Conservation (phyloP, 2,888 invertebrate genomes). For the Ariolimax columbianus region DNA sequence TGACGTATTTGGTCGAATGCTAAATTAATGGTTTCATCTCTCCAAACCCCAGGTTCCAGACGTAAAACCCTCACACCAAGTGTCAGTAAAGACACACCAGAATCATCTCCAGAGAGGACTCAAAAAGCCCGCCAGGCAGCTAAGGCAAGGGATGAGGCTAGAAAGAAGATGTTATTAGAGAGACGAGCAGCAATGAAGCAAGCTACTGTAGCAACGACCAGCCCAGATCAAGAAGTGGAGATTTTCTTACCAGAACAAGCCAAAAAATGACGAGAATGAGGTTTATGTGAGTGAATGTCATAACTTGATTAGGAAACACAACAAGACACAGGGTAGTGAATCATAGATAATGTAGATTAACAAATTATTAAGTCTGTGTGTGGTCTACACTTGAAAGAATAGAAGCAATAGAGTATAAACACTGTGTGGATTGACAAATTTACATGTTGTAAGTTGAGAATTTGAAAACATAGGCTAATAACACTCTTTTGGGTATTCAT, state of each 20-base stretch:
- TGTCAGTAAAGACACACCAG: conserved; percentile 69
- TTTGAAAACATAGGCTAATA: too few relatives aligned
- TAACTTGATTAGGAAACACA: too few relatives aligned
- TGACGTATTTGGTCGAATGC: too few relatives aligned
- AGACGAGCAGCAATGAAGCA: conserved; percentile 82
- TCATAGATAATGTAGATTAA: too few relatives aligned
- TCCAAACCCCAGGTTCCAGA: conserved; percentile 65
- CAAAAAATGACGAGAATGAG: conserved; percentile 25
- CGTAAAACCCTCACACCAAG: conserved; percentile 63
- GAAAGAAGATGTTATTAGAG: conserved; percentile 89
- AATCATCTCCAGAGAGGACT: conserved; percentile 70
- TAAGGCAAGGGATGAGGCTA: conserved; percentile 82
- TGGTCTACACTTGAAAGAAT: too few relatives aligned
- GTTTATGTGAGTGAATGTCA: neutral
- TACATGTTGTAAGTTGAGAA: too few relatives aligned
- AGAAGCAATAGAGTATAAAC: too few relatives aligned
- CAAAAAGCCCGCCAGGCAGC: conserved; percentile 74
- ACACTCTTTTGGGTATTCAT: too few relatives aligned
- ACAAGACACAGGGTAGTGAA: too few relatives aligned
- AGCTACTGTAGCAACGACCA: neutral
- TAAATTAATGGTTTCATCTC: neutral
- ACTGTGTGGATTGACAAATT: too few relatives aligned
- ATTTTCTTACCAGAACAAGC: conserved; percentile 37
- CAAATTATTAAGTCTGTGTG: too few relatives aligned
- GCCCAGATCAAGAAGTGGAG: conserved; percentile 31